Conservation (phyloP, 2,113 vertebrate species). For the Spilogale gracilis region DNA sequence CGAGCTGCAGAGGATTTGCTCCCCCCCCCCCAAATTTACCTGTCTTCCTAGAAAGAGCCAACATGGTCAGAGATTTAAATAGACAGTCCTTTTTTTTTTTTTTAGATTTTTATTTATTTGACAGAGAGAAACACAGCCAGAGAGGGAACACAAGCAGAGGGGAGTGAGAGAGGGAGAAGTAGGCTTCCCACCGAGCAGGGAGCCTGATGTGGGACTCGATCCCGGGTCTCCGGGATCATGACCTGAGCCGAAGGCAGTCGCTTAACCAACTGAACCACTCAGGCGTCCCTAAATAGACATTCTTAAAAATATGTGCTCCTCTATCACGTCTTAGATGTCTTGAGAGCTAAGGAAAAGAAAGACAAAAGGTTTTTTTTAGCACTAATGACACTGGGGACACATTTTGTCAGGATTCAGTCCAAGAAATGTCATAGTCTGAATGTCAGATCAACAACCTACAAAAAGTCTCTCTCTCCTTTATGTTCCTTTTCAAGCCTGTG, state of each 20-base stretch:
- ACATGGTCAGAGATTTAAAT: neutral
- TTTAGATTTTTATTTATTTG: too few relatives aligned
- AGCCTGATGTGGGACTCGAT: too few relatives aligned
- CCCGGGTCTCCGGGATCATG: too few relatives aligned
- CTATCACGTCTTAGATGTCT: neutral
- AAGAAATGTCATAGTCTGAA: slow-evolving; percentile 56
- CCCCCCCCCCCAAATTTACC: neutral
- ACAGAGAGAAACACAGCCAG: too few relatives aligned
- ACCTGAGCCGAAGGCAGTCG: too few relatives aligned
- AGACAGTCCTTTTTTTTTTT: too few relatives aligned
- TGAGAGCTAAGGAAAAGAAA: slow-evolving; percentile 49
- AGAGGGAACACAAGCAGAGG: too few relatives aligned
- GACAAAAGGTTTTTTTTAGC: slow-evolving; percentile 65
- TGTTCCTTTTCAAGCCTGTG: neutral
- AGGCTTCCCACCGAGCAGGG: too few relatives aligned
- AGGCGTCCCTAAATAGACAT: neutral
- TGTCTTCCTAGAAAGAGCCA: neutral
- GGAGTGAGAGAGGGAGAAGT: too few relatives aligned
- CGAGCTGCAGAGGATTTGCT: too few relatives aligned
- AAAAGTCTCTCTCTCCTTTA: neutral
- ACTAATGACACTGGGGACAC: slow-evolving; percentile 29
- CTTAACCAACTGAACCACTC: too few relatives aligned
- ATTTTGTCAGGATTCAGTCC: slow-evolving; percentile 42
- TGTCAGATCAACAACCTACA: slow-evolving; percentile 11
- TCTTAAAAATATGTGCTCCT: neutral